Base-by-base conservation (phyloP, 2,888 invertebrate species). In the Diogma glabrata region DNA sequence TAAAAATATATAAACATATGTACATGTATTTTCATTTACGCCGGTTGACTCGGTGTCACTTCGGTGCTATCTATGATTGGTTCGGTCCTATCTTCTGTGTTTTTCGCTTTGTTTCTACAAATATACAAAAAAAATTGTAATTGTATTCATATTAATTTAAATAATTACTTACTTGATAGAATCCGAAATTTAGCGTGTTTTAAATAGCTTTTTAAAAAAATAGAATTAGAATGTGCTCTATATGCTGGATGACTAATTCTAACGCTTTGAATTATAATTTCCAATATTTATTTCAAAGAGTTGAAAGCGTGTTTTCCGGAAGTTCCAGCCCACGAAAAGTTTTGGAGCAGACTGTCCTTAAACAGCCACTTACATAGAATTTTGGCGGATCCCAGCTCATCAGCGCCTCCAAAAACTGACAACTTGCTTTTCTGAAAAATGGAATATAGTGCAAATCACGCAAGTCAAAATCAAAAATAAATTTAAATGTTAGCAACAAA, bases 1-100 rank as follows among this genome's bases (percentile, higher is more conserved):
- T 33, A 33, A 33, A 33, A 33, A 33, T 14, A 33, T 33, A 33
- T n/a, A n/a, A n/a, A n/a, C n/a, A n/a, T n/a, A n/a, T n/a, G n/a
- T n/a, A 33, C 16, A 33, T 33, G 16, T 33, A 33, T 3, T 33
- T 3, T 33, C 12, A 33, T 33, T 33, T 2, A 33, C 4, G 33
- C 33, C 33, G 1, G 33, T 3, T 33, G 33, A 33, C 3, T 33
- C 33, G 4, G 33, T 33, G 12, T 33, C 3, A 33, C n/a, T n/a
- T n/a, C n/a, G n/a, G n/a, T n/a, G n/a, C n/a, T n/a, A n/a, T n/a
- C n/a, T n/a, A n/a, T n/a, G n/a, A n/a, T n/a, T n/a, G n/a, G n/a
- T n/a, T n/a, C n/a, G n/a, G n/a, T n/a, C n/a, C n/a, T n/a, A n/a
- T n/a, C n/a, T n/a, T n/a, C n/a, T n/a, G n/a, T n/a, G n/a, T n/a